Base-by-base conservation (phyloP, 2,888 invertebrate genomes). In the Rhingia rostrata region DNA sequence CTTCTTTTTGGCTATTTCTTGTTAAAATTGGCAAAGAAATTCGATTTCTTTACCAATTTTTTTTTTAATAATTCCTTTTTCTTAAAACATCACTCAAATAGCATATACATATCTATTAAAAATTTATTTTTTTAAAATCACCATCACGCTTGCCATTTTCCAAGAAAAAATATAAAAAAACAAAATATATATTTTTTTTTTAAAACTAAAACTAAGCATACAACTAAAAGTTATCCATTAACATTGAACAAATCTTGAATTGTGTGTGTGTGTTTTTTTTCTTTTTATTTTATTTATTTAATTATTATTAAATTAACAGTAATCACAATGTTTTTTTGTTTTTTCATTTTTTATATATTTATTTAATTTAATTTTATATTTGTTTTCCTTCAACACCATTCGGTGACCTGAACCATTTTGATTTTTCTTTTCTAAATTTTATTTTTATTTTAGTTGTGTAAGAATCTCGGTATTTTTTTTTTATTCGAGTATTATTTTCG, bases 121-220 rank as follows among this genome's bases (percentile, higher is more conserved):
- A 22, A 4, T 58, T n/a, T 58, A 7, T 37, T 72, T 30, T 49
- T 73, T 67, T 12, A n/a, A 39, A 81, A 32, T 83, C 69, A 83
- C 83, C 83, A 83, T 83, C 83, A 83, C 83, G 69, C 79, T 53
- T 61, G 63, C 79, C 83, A 64, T 78, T 78, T 64, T 83, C 83
- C 83, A 69, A 58, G 41, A 77, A 75, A 14, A 51, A 80, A 74
- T 67, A n/a, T n/a, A n/a, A 22, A 22, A 22, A 22, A 22, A 43
- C 47, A 35, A 37, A 7, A 73, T 47, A 14, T n/a, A n/a, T n/a
- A 56, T 41, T 10, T 43, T 9, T 45, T 9, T 45, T 12, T 9
- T 37, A 56, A 67, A 61, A 47, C 45, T 78, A 75, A 10, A 78
- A 83, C 79, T 83, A 79, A 78, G 63, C 73, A 39, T 82, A 83